Base-by-base conservation (phyloP, 2,113 vertebrate species). In the Apistogramma diplotaenia region DNA sequence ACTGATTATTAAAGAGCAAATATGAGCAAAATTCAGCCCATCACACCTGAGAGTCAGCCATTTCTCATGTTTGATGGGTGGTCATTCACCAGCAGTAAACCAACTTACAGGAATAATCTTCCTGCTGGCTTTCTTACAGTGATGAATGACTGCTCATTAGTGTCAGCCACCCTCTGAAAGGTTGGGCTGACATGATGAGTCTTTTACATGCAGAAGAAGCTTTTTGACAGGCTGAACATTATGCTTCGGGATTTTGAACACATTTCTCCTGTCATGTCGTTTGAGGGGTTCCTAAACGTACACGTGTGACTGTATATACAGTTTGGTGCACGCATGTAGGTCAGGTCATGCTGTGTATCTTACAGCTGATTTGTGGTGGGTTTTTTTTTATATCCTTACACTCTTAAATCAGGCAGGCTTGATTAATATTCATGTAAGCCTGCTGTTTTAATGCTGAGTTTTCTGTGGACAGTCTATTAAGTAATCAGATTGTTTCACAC, bases 111-210 rank as follows among this genome's bases (percentile, higher is more conserved):
- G 72, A 90, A 84, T 85, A 72, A 86, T 89, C 74, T 61, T 29
- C 89, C 81, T 13, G 86, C 88, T 89, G 85, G 57, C 90, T 86
- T 89, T 87, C 85, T 87, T 81, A 82, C 53, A 25, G 71, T 88
- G 91, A 90, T 73, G 78, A 86, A 91, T 84, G 85, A 49, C 51
- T 73, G 74, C 86, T 90, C 89, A 87, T 92, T 92, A 92, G 87
- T 65, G 84, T 87, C 88, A 59, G 53, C 56, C 80, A 25, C 71
- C 74, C 53, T 86, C 35, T 31, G 61, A 87, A 81, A 82, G 88
- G 76, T 76, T 82, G 81, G 65, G 81, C 40, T 75, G 56, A 81
- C 65, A 79, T 57, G 73, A 82, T 70, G 81, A 84, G 58, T n/a
- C 78, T 62, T 62, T 78, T 61, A 70, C 35, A 76, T 91, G 61